A percentile compares a stretch with the other conserved stretches of the same genome.
Evolutionary conservation across 2,797 vertebrate species (phyloP).

Genomic region (Tadarida brasiliensis): DNA sequence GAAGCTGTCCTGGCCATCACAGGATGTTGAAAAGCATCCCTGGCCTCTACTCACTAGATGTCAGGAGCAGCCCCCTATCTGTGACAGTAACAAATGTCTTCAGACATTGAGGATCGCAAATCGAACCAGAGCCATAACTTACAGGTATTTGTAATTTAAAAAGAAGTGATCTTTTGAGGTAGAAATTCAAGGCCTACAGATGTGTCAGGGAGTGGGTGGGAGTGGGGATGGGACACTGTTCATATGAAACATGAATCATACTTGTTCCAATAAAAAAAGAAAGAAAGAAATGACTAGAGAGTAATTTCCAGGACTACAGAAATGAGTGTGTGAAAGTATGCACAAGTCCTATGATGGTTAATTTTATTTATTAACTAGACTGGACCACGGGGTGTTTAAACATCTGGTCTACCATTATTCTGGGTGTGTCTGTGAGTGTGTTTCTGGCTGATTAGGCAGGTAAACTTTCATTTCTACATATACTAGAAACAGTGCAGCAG

Average conservation of each 20-base stretch:
- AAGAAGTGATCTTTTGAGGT: neutral
- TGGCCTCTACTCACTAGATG: neutral
- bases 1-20: neutral
- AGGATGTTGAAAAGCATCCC: neutral
- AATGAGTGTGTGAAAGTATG: neutral
- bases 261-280: neutral
- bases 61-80: neutral
- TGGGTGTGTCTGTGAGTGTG: neutral
- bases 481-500: neutral
- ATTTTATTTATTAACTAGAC: neutral
- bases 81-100: neutral
- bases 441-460: neutral
- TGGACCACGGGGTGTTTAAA: neutral
- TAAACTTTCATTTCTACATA: neutral
- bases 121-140: neutral
- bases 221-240: neutral
- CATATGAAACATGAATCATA: neutral
- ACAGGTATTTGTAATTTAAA: neutral
- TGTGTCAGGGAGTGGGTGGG: neutral
- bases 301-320: neutral
- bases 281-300: neutral
- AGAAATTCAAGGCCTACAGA: neutral
- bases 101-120: neutral
- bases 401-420: neutral
- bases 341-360: neutral